Base-by-base conservation (phyloP, 2,888 invertebrate species). In the Drosophila dives region DNA sequence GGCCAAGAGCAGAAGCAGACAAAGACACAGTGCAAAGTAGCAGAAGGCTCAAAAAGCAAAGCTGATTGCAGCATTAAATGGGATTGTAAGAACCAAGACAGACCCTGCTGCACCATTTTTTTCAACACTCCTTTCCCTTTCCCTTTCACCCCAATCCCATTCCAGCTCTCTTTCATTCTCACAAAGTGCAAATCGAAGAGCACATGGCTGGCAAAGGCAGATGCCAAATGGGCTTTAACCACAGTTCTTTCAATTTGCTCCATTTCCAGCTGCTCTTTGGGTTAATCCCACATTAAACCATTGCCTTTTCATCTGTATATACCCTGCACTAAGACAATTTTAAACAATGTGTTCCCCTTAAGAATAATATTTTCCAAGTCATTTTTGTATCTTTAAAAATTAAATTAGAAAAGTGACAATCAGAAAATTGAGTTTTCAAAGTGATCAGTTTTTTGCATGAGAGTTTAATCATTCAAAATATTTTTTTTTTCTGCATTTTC, bases 31-130 rank as follows among this genome's bases (percentile, higher is more conserved):
- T 70, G 65, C 45, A 60, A 83, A 74, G 77, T 69, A 70, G 72
- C 78, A 61, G 64, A 76, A 61, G 80, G 68, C 74, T 87, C 75
- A 70, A 72, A 86, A 70, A 70, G 82, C 83, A 87, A 76, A 82
- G 82, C 89, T 85, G 85, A 87, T 84, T 87, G 87, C 80, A 72
- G 88, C 73, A 84, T 86, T 85, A 85, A 86, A 72, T 75, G 82
- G 87, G 77, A 84, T 85, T 84, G 71, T 55, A 68, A 50, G 66
- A 66, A 66, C 50, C 56, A 59, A 51, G 12, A 12, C 20, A 42
- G 42, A 10, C 20, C 11, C 42, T 32, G 42, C 55, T 42, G 36
- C 45, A 54, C 29, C 45, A 51, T 23, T 56, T 17, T 36, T 36
- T 5, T 32, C 15, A 10, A 0, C 49, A 6, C 15, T 20, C 49